Conservation (phyloP, 2,888 invertebrate species). For the Alentia gelatinosa region DNA sequence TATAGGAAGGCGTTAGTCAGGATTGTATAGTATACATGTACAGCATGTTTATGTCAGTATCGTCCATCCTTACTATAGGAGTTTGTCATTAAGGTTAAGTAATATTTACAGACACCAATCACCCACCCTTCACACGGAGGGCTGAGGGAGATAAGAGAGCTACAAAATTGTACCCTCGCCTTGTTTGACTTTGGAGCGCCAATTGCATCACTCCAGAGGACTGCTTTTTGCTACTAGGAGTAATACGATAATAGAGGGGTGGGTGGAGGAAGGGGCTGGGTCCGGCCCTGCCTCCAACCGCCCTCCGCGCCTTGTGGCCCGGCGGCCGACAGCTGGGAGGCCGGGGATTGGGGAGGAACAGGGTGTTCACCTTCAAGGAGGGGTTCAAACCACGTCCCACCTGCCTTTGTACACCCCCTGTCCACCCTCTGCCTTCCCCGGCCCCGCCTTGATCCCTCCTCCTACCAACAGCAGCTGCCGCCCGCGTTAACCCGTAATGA, state of each 20-base stretch:
- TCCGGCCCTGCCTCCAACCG: neutral
- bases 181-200: neutral
- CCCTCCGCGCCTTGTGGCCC: neutral
- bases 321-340: neutral
- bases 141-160: neutral
- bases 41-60: neutral
- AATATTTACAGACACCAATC: neutral
- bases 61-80: neutral
- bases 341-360: neutral
- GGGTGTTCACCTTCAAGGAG: conserved; percentile 19
- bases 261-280: neutral
- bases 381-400: conserved; percentile 37
- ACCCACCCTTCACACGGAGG: neutral
- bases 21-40: no score
- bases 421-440: conserved; percentile 40
- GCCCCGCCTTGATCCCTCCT: conserved; percentile 23
- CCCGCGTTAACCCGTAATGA: neutral
- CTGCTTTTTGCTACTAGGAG: neutral
- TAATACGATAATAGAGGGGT: conserved; percentile 36
- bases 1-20: no score
- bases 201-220: conserved; percentile 9
- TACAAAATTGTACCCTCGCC: neutral
- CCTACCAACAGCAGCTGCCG: neutral
- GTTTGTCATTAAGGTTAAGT: neutral
- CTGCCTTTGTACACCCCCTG: neutral